phyloP scores from a whole-genome alignment of 2,797 vertebrate genomes.

The Spondyliosoma cantharus region DNA sequence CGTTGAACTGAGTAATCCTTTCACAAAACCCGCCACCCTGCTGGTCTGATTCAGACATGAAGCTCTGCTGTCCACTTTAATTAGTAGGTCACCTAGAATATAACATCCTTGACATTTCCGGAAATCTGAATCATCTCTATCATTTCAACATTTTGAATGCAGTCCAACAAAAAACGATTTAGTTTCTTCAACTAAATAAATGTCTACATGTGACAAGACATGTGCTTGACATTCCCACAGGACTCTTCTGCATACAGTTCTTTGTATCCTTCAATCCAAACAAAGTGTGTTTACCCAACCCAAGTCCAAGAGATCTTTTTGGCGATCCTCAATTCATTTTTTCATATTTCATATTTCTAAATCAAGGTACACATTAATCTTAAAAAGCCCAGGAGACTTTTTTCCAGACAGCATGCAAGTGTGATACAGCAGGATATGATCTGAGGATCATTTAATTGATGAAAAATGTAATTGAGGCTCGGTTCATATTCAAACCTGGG shows the following conservation, averaged over 20 bases:
- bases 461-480: constrained; percentile 1
- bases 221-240: not conserved
- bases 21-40: not conserved
- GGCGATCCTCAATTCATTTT: not conserved
- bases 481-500: not conserved
- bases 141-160: not conserved
- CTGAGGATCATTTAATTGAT: constrained; percentile 6
- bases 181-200: not conserved
- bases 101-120: not conserved
- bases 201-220: too few species aligned
- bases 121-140: not conserved
- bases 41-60: constrained; percentile 1
- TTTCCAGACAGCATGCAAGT: not conserved
- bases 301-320: not conserved
- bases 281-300: not conserved
- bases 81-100: not conserved
- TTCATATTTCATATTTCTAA: not conserved
- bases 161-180: not conserved
- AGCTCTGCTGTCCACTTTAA: not conserved
- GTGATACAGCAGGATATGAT: constrained; percentile 11
- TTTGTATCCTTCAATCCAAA: not conserved
- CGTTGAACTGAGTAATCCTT: not conserved
- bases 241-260: too few species aligned
- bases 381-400: not conserved
- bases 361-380: not conserved